Percentiles rank a stretch among this genome's conserved stretches.
These are phyloP conservation scores for Phragmatobia fuliginosa DNA, from an alignment of 2,888 invertebrate species.

Conservation along the genomic window DNA sequence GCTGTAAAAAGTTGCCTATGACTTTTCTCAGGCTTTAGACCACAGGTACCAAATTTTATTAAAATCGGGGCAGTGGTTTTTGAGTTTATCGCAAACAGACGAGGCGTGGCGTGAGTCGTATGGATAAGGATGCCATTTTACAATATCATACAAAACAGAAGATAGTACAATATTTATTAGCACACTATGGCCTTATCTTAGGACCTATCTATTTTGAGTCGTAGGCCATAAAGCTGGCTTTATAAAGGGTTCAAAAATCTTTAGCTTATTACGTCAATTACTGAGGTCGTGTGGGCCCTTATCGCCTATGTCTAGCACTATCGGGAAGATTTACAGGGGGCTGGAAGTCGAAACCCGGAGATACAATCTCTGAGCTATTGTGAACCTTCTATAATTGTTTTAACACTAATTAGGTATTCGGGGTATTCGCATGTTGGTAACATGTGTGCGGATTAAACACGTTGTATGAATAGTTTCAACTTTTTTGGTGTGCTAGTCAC, in stretches of 20 bases:
- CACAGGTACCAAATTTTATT: too few relatives aligned
- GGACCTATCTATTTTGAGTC: conserved; percentile 63
- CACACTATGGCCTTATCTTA: conserved; percentile 54
- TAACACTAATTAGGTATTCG: conserved; percentile 54
- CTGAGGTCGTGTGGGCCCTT: conserved; percentile 73
- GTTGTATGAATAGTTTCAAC: background rate
- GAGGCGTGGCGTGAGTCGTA: too few relatives aligned
- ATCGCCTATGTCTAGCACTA: conserved; percentile 71
- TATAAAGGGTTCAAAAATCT: conserved; percentile 61
- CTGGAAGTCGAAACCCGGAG: conserved; percentile 40
- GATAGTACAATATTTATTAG: conserved; percentile 35
- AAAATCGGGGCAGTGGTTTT: too few relatives aligned
- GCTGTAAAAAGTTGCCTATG: too few relatives aligned
- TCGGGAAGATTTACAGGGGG: conserved; percentile 79
- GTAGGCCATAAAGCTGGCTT: conserved; percentile 58
- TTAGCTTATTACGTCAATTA: conserved; percentile 80
- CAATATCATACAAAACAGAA: conserved; percentile 29
- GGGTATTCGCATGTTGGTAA: conserved; percentile 23
- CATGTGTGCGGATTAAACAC: background rate
- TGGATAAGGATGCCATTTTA: background rate
- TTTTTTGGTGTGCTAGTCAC: background rate
- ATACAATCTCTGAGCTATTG: conserved; percentile 59
- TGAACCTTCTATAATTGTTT: conserved; percentile 61
- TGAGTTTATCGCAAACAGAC: too few relatives aligned
- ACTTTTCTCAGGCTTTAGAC: too few relatives aligned